phyloP scores from a whole-genome alignment of 2,888 invertebrate genomes.

The Pheosia tremula region DNA sequence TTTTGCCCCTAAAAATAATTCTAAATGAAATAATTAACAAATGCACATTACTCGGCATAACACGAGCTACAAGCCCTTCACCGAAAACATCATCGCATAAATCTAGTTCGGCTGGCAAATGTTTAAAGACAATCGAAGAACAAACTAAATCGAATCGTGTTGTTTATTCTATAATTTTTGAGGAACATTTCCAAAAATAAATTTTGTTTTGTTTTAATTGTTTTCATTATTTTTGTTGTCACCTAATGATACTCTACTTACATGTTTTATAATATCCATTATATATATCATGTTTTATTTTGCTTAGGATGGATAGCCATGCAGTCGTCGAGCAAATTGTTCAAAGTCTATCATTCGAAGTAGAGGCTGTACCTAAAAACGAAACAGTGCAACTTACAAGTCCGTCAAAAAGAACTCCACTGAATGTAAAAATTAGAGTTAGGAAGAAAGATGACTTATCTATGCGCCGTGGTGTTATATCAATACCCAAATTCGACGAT shows the following conservation, averaged over 20 bases:
- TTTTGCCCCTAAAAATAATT: slow-evolving; percentile 62
- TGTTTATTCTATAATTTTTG: slow-evolving; percentile 70
- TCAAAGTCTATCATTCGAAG: slow-evolving; percentile 63
- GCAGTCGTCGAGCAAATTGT: slow-evolving; percentile 51
- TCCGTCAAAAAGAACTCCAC: slow-evolving; percentile 48
- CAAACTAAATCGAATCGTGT: slow-evolving; percentile 63
- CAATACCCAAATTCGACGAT: slow-evolving; percentile 46
- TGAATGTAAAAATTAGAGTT: slow-evolving; percentile 68
- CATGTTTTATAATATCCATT: neutral
- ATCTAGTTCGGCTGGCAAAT: slow-evolving; percentile 8
- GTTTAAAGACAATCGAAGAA: slow-evolving; percentile 21
- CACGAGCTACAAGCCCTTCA: slow-evolving; percentile 14
- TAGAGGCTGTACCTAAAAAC: slow-evolving; percentile 60
- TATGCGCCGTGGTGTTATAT: slow-evolving; percentile 43
- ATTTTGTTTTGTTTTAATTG: neutral
- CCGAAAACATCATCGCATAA: slow-evolving; percentile 11
- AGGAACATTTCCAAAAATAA: slow-evolving; percentile 41
- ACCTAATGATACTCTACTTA: neutral
- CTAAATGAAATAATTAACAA: slow-evolving; percentile 62
- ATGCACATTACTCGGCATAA: slow-evolving; percentile 51
- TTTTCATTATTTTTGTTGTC: slow-evolving; percentile 14
- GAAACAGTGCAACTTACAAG: slow-evolving; percentile 30
- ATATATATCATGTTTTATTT: neutral
- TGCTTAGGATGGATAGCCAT: slow-evolving; percentile 46
- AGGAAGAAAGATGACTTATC: slow-evolving; percentile 55